Base-by-base conservation (phyloP, 2,113 vertebrate species). In the Eulacestoma nigropectus region DNA sequence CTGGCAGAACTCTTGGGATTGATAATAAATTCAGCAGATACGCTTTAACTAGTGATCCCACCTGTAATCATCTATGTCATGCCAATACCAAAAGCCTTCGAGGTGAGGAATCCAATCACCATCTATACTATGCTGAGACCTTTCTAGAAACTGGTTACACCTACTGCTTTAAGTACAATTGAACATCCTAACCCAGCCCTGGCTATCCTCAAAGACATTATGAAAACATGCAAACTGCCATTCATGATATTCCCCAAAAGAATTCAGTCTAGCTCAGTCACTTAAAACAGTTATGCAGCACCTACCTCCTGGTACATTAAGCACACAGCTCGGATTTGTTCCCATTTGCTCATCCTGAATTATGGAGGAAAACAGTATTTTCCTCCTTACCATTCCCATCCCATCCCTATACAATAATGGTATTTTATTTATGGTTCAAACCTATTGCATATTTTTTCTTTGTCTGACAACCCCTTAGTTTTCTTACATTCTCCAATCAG, bases 21-120 rank as follows among this genome's bases (percentile, higher is more conserved):
- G 55, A 39, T 20, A 67, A 55, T 16, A 70, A 65, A 84, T 42
- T 20, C 56, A 37, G 68, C 1, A 1, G 46, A 47, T 16, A 57
- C 1, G 2, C 25, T 57, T 37, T 27, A 55, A 67, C 21, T 29
- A 46, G 18, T 42, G 39, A 63, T 46, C 10, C 33, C 3, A 8
- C 26, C 8, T 22, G 10, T 27, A 41, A 64, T 33, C 39, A 78
- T 18, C 60, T 33, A 7, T 11, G 13, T 17, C 17, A 70, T 8
- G 5, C 6, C 32, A 26, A 44, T 9, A n/a, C 29, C 35, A 90
- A 82, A 65, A 84, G 35, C 39, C 50, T 56, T 50, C 11, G 21
- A 25, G 20, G 8, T 3, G 2, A 57, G 16, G 23, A 5, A 69
- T 46, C 29, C 0, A 0, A 70, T 20, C 7, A 53, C 10, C 1